phyloP scores from a whole-genome alignment of 2,113 vertebrate species.

The Acanthochromis polyacanthus region DNA sequence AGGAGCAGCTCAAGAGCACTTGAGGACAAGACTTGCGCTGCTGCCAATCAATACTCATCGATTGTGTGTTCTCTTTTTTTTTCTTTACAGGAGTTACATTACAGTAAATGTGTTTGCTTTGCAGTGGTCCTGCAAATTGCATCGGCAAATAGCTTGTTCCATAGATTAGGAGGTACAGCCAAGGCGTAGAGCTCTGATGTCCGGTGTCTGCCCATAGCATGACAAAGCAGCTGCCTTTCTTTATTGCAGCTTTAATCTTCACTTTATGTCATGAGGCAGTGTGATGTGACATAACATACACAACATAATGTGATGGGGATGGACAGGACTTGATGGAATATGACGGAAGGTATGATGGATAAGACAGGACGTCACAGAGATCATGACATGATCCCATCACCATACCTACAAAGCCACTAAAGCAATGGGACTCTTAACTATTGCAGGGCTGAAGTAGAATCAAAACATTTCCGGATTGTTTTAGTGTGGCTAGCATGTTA shows the following conservation, averaged over 20 bases:
- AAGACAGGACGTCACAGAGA: neutral
- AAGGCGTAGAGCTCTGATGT: slow-evolving; percentile 31
- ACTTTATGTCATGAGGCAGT: slow-evolving; percentile 12
- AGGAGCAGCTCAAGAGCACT: slow-evolving; percentile 65
- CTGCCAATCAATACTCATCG: slow-evolving; percentile 74
- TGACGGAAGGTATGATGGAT: slow-evolving; percentile 8
- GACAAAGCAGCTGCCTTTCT: slow-evolving; percentile 14
- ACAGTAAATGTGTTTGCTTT: slow-evolving; percentile 82
- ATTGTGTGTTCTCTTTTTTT: slow-evolving; percentile 40
- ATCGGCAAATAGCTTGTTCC: slow-evolving; percentile 67
- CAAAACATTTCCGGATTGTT: no score
- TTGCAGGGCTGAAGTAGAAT: neutral
- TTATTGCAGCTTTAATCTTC: slow-evolving; percentile 1
- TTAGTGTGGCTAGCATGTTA: no score
- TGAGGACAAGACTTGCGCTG: slow-evolving; percentile 61
- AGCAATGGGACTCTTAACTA: neutral
- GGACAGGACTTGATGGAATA: neutral
- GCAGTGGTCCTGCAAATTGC: slow-evolving; percentile 66
- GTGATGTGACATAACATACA: neutral
- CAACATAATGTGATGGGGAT: no score
- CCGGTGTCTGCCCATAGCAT: neutral
- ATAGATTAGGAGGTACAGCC: slow-evolving; percentile 60
- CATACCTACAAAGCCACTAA: neutral
- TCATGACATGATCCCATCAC: neutral
- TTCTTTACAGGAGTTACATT: slow-evolving; percentile 79